Conservation (phyloP, 2,888 invertebrate genomes). For the Amphipoea lucens region DNA sequence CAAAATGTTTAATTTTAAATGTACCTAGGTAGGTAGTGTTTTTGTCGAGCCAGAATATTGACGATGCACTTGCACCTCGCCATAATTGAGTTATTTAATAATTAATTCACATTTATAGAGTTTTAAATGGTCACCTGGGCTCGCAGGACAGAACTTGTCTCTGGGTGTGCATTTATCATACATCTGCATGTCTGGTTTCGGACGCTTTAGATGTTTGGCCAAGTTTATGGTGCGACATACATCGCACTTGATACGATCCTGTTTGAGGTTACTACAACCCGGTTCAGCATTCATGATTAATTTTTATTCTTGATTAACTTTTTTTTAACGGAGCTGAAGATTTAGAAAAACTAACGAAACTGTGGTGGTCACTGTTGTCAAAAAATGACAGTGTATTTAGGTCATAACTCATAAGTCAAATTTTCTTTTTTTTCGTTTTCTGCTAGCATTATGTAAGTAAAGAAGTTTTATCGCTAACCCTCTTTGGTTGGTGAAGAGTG, state of each 20-base stretch:
- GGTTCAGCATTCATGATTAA: conserved; percentile 76
- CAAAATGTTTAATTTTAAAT: background rate
- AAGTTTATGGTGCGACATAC: conserved; percentile 86
- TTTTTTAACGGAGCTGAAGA: conserved; percentile 29
- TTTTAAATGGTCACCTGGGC: conserved; percentile 18
- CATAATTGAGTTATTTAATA: background rate
- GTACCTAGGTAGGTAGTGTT: background rate
- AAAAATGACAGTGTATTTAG: conserved; percentile 36
- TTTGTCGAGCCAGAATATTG: background rate
- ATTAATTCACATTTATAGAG: background rate
- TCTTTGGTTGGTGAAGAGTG: conserved; percentile 8
- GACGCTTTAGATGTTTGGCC: conserved; percentile 77
- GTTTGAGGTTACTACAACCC: conserved; percentile 20
- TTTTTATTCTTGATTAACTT: conserved; percentile 25
- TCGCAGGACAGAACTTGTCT: conserved; percentile 71
- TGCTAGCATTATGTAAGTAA: conserved; percentile 22
- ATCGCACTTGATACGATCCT: conserved; percentile 76
- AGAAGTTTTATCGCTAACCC: background rate
- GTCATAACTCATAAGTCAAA: background rate
- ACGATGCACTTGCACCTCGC: background rate
- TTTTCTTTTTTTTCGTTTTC: conserved; percentile 14
- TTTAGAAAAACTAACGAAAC: conserved; percentile 38
- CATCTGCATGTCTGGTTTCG: conserved; percentile 85
- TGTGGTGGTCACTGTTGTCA: conserved; percentile 31
- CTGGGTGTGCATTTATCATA: conserved; percentile 82